Evolutionary conservation across 2,797 vertebrate species (phyloP).

Genomic region (Scyliorhinus canicula): DNA sequence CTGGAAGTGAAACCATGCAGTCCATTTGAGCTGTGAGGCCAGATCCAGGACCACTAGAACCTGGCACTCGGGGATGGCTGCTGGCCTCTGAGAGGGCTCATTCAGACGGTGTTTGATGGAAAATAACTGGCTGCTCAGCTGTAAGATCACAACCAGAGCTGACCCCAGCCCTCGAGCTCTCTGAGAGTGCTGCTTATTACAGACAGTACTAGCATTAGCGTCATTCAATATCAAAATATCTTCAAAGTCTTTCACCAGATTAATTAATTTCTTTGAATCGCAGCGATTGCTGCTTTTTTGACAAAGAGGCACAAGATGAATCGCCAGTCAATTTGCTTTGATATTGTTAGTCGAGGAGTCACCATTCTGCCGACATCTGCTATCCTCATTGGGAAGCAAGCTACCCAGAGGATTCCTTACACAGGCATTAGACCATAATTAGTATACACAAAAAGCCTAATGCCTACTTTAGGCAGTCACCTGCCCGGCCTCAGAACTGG

Average conservation of each 20-base stretch:
- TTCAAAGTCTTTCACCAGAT: background rate
- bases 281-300: background rate
- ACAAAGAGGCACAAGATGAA: background rate
- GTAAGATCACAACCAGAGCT: background rate
- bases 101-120: background rate
- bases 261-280: background rate
- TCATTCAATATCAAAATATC: background rate
- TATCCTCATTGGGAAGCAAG: background rate
- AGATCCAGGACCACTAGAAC: background rate
- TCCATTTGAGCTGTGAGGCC: background rate
- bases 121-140: background rate
- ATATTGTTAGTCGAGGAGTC: background rate
- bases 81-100: background rate
- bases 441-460: background rate
- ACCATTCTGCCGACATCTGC: background rate
- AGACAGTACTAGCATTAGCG: background rate
- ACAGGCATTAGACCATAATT: background rate
- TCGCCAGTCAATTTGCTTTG: background rate
- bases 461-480: background rate
- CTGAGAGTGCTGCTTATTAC: background rate
- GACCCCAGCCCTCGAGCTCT: background rate
- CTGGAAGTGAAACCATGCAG: background rate
- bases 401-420: background rate
- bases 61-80: background rate
- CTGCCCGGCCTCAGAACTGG: background rate